A percentile compares a stretch with the other conserved stretches of the same genome.
These are phyloP conservation scores for Altica lythri DNA, from an alignment of 2,888 invertebrate species.

Conservation along the genomic window DNA sequence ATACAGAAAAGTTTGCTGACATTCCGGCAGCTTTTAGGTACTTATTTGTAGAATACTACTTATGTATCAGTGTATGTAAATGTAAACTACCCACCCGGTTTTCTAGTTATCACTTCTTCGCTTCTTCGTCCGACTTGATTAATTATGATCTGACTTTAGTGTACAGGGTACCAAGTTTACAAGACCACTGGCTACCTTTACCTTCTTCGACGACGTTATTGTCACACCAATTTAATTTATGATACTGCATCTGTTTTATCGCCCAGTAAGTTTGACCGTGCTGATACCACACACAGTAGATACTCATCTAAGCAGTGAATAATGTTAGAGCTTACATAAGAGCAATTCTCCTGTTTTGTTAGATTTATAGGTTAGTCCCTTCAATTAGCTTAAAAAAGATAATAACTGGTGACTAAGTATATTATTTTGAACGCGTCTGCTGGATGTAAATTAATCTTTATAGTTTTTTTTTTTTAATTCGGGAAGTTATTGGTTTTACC, in stretches of 20 bases:
- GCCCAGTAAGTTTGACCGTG: constrained; percentile 10
- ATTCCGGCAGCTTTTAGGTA: constrained; percentile 25
- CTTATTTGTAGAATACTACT: constrained; percentile 28
- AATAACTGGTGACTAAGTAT: no score
- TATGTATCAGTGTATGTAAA: constrained; percentile 30
- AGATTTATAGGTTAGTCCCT: no score
- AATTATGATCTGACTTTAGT: constrained; percentile 25
- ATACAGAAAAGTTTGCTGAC: constrained; percentile 9
- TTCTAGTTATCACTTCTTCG: constrained; percentile 28
- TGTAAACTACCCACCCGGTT: constrained; percentile 30
- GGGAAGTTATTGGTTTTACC: no score
- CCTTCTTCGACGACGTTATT: constrained; percentile 19
- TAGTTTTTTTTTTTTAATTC: no score
- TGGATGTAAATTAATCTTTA: no score
- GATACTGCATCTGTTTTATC: constrained; percentile 17
- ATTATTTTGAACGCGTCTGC: no score
- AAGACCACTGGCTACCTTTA: constrained; percentile 24
- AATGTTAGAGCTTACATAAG: no score
- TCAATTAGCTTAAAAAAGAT: no score
- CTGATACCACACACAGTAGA: constrained; percentile 2
- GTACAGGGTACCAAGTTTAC: constrained; percentile 25
- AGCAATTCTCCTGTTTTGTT: no score
- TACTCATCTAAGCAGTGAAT: no score
- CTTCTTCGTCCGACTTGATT: constrained; percentile 27
- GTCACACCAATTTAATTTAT: constrained; percentile 27